Conservation (phyloP, 37 sponge, comb jelly and placozoan species). For the Ianthella basta region DNA sequence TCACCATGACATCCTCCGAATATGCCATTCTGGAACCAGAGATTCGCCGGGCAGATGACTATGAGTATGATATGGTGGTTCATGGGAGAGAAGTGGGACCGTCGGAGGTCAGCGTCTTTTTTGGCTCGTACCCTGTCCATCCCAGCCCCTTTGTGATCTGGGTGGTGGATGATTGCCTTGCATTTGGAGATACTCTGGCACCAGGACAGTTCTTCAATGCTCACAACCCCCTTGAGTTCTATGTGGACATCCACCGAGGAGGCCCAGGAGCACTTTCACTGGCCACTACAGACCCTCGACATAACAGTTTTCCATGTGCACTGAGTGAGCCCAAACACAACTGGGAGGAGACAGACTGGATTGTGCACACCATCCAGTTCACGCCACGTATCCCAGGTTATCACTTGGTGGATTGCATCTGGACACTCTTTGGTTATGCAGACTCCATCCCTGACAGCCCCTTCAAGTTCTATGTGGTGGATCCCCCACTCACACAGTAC, state of each 20-base stretch:
- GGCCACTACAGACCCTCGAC: slow-evolving; percentile 6
- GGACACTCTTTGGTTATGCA: slow-evolving; percentile 22
- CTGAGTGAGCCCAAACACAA: slow-evolving; percentile 13
- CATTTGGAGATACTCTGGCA: slow-evolving; percentile 45
- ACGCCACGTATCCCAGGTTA: background rate
- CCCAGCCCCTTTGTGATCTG: slow-evolving; percentile 29
- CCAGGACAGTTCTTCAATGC: slow-evolving; percentile 50
- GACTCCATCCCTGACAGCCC: slow-evolving; percentile 79
- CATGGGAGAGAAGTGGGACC: slow-evolving; percentile 19
- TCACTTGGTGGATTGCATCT: slow-evolving; percentile 13
- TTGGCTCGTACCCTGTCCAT: slow-evolving; percentile 26
- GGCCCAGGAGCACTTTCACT: slow-evolving; percentile 62
- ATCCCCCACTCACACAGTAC: slow-evolving; percentile 44
- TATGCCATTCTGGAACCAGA: background rate
- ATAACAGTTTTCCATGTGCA: background rate
- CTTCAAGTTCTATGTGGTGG: slow-evolving; percentile 72
- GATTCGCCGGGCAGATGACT: background rate
- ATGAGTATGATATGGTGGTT: background rate
- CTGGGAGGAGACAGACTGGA: slow-evolving; percentile 23
- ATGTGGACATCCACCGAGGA: slow-evolving; percentile 64
- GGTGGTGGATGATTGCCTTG: slow-evolving; percentile 32
- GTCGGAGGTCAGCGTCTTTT: slow-evolving; percentile 23
- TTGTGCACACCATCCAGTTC: slow-evolving; percentile 30
- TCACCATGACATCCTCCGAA: background rate
- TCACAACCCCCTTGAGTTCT: slow-evolving; percentile 42